Conservation (phyloP, 2,888 invertebrate genomes). For the Pyrochroa serraticornis region DNA sequence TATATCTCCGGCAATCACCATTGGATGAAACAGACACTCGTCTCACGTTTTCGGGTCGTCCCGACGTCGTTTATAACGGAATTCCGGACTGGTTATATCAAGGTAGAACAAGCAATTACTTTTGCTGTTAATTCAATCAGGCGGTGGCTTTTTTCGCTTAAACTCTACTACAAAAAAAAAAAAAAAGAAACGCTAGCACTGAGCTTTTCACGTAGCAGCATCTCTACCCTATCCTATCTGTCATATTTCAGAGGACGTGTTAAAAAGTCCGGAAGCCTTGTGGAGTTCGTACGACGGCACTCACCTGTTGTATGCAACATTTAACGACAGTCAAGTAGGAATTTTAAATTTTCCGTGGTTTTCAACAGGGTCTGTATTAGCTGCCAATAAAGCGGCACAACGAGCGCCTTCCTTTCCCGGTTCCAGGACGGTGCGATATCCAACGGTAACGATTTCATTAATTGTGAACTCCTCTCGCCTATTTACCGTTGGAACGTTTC, state of each 20-base stretch:
- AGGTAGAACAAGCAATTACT: slow-evolving; percentile 62
- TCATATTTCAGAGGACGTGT: slow-evolving; percentile 78
- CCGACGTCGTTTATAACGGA: slow-evolving; percentile 88
- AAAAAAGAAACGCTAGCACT: too few species aligned
- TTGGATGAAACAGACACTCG: slow-evolving; percentile 71
- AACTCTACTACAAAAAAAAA: too few species aligned
- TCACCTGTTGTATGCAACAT: slow-evolving; percentile 83
- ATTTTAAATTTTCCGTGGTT: slow-evolving; percentile 83
- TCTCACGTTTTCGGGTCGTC: slow-evolving; percentile 76
- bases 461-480: too few species aligned
- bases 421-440: slow-evolving; percentile 80
- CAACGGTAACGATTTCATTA: slow-evolving; percentile 66
- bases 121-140: background rate
- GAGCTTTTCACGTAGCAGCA: background rate
- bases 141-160: too few species aligned
- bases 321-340: slow-evolving; percentile 82
- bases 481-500: slow-evolving; percentile 38
- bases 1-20: slow-evolving; percentile 80
- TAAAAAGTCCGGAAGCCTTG: slow-evolving; percentile 78
- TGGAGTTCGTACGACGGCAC: slow-evolving; percentile 88
- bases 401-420: slow-evolving; percentile 72
- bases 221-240: background rate
- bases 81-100: slow-evolving; percentile 97
- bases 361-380: slow-evolving; percentile 70
- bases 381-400: slow-evolving; percentile 61